A percentile compares a stretch with the other conserved stretches of the same genome.
phyloP scores from a whole-genome alignment of 2,888 invertebrate genomes.

The Meandrusa payeni region DNA sequence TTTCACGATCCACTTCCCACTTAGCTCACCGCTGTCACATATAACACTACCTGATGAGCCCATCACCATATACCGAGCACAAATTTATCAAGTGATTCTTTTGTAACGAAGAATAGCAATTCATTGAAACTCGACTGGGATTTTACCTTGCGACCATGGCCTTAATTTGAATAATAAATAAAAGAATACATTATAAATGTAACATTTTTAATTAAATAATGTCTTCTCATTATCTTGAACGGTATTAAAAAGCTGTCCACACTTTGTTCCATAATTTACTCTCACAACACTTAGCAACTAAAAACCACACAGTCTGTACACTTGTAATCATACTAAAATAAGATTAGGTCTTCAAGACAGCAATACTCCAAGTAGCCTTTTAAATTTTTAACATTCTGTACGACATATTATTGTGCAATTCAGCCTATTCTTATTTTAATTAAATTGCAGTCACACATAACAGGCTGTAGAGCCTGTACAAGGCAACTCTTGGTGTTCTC shows the following conservation, averaged over 20 bases:
- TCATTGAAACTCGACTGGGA: too few species aligned
- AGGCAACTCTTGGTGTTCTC: conserved; percentile 31
- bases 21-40: too few species aligned
- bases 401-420: conserved; percentile 3
- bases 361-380: conserved; percentile 11
- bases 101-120: too few species aligned
- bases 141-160: too few species aligned
- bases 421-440: conserved; percentile 59
- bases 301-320: conserved; percentile 60
- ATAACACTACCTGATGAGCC: too few species aligned
- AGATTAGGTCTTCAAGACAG: conserved; percentile 40
- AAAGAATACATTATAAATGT: conserved; percentile 47
- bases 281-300: conserved; percentile 66
- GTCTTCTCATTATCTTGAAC: conserved; percentile 61
- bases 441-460: conserved; percentile 36
- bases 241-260: conserved; percentile 66
- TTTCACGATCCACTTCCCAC: too few species aligned
- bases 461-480: conserved; percentile 23
- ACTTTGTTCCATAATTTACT: conserved; percentile 76
- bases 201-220: conserved; percentile 76
- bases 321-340: conserved; percentile 46
- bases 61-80: too few species aligned
- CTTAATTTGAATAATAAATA: too few species aligned
- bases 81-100: too few species aligned
- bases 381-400: conserved; percentile 18